Conservation (phyloP, 2,888 invertebrate species). For the Parelbella ahira region DNA sequence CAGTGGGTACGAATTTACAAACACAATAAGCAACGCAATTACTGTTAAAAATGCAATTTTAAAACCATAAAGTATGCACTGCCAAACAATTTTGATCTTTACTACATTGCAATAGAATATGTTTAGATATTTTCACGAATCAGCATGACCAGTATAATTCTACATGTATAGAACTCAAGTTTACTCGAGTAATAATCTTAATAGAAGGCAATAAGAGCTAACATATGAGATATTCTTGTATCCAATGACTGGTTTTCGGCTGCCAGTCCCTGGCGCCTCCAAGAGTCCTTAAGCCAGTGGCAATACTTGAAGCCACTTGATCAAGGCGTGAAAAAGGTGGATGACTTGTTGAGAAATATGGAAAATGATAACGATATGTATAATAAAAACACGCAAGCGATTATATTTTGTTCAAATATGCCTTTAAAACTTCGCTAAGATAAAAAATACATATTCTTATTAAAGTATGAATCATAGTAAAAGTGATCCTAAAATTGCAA, state of each 20-base stretch:
- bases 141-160: no score
- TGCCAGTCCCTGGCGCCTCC: constrained; percentile 51
- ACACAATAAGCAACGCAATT: constrained; percentile 17
- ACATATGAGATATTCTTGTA: neutral
- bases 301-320: constrained; percentile 42
- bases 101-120: constrained; percentile 7
- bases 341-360: constrained; percentile 24
- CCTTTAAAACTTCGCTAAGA: neutral
- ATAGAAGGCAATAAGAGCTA: constrained; percentile 1
- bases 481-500: no score
- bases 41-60: constrained; percentile 20
- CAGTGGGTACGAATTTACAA: constrained; percentile 15
- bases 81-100: constrained; percentile 19
- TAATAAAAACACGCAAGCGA: constrained; percentile 12
- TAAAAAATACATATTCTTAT: no score
- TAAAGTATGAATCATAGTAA: no score
- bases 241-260: constrained; percentile 32
- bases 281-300: constrained; percentile 57
- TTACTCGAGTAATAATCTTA: constrained; percentile 25
- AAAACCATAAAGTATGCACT: neutral
- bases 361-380: constrained; percentile 26
- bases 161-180: no score
- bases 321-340: constrained; percentile 32
- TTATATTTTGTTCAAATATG: neutral
- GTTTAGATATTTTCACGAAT: no score